Base-by-base conservation (phyloP, 2,888 invertebrate species). In the Troides helena region DNA sequence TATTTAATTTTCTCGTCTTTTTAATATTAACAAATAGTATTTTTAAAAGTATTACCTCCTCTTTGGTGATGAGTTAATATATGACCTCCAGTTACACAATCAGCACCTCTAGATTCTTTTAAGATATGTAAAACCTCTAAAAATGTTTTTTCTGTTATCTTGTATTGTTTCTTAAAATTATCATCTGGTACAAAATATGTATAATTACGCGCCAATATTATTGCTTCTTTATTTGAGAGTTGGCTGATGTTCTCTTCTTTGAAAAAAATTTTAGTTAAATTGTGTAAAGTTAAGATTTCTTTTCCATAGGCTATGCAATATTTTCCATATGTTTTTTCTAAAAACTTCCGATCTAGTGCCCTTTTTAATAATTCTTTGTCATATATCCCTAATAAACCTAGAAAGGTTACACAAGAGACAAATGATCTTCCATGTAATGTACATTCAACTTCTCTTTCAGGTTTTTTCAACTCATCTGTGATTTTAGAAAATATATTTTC, bases 11-110 rank as follows among this genome's bases (percentile, higher is more conserved):
- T 17, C 14, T 50, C 14, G 0, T 17, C 1, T 14, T 14, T 50
- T 5, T 17, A 2, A 1, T 18, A 50, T 14, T 3, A 50, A 12
- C 14, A 0, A 50, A 10, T 12, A 14, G 2, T 14, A 4, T 50
- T 50, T 50, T 17, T 50, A 18, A 50, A 50, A 50, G 14, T 18
- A 17, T 17, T 50, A 94, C 94, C 95, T 80, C 95, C 93, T 83
- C 93, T 93, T 74, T 94, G 90, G 79, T 94, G 95, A 77, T 97
- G 96, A 12, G 96, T 95, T 72, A 97, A 80, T 72, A 96, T 84
- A 80, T 96, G 95, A 71, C 93, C 89, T 7, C 90, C 84, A 71
- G 81, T 78, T 6, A 94, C 85, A 81, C 85, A 92, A 0, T 93
- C 85, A 30, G 86, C 78, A 8, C 93, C 91, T 0, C 95, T 85